A percentile compares a stretch with the other conserved stretches of the same genome.
phyloP scores from a whole-genome alignment of 2,113 vertebrate genomes.

The Xenopus laevis region DNA sequence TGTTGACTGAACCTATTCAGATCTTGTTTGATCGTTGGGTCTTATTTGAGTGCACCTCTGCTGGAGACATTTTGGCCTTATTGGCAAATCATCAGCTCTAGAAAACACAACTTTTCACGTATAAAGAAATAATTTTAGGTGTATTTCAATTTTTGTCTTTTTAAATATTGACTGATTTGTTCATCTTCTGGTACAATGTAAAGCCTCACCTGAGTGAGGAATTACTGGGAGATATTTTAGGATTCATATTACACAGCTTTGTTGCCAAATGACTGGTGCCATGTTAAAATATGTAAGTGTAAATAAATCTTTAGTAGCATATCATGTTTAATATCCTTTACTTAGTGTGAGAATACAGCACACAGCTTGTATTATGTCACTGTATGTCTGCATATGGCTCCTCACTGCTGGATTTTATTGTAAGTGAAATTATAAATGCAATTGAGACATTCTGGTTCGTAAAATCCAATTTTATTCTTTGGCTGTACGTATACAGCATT shows the following conservation, averaged over 20 bases:
- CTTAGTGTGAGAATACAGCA: not conserved
- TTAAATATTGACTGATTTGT: too few relatives aligned
- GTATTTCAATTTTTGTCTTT: too few relatives aligned
- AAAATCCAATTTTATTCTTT: conserved; percentile 32
- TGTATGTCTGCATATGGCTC: not conserved
- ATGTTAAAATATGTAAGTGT: not conserved
- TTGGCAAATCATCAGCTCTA: too few relatives aligned
- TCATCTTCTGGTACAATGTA: too few relatives aligned
- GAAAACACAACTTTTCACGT: too few relatives aligned
- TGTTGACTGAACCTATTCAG: too few relatives aligned
- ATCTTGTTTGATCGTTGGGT: too few relatives aligned
- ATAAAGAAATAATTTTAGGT: too few relatives aligned
- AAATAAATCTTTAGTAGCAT: not conserved
- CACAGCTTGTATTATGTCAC: not conserved
- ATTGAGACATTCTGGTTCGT: conserved; percentile 8
- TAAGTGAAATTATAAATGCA: conserved; percentile 16
- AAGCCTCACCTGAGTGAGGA: too few relatives aligned
- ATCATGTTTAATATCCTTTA: not conserved
- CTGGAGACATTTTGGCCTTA: too few relatives aligned
- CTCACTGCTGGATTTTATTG: not conserved
- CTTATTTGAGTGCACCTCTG: too few relatives aligned
- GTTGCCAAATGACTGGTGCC: not conserved
- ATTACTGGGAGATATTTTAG: too few relatives aligned
- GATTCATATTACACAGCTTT: not conserved
- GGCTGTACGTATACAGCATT: conserved; percentile 39